Conservation (phyloP, 2,113 vertebrate genomes). For the Dolichotis patagonum region DNA sequence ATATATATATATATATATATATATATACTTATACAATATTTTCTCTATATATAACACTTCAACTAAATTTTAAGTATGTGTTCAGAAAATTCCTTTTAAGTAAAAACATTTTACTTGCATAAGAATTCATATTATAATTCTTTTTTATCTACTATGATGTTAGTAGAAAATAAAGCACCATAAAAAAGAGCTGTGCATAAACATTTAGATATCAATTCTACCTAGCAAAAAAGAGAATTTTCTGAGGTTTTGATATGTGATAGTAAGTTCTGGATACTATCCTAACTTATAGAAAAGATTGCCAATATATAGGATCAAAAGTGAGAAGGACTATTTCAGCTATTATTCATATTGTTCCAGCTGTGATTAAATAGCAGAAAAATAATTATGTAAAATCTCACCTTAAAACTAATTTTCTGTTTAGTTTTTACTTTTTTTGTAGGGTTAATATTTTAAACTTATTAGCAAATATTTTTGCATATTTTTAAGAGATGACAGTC, state of each 20-base stretch:
- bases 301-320: not conserved
- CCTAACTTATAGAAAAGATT: not conserved
- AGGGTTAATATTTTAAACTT: not conserved
- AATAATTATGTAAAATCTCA: not conserved
- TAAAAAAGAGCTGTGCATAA: not conserved
- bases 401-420: not conserved
- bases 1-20: too few species aligned
- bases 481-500: not conserved
- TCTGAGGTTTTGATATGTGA: accelerated
- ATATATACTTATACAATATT: too few species aligned
- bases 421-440: not conserved
- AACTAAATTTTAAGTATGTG: not conserved
- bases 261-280: not conserved
- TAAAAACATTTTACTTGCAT: not conserved
- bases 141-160: not conserved
- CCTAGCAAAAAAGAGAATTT: not conserved
- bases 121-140: not conserved
- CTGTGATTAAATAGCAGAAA: not conserved
- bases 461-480: not conserved
- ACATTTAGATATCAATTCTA: not conserved
- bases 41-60: not conserved
- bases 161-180: not conserved
- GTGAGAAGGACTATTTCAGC: not conserved
- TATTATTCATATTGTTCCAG: not conserved
- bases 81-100: not conserved